Evolutionary conservation across 2,888 invertebrate species (phyloP).

Genomic region (Eupithecia exiguata): DNA sequence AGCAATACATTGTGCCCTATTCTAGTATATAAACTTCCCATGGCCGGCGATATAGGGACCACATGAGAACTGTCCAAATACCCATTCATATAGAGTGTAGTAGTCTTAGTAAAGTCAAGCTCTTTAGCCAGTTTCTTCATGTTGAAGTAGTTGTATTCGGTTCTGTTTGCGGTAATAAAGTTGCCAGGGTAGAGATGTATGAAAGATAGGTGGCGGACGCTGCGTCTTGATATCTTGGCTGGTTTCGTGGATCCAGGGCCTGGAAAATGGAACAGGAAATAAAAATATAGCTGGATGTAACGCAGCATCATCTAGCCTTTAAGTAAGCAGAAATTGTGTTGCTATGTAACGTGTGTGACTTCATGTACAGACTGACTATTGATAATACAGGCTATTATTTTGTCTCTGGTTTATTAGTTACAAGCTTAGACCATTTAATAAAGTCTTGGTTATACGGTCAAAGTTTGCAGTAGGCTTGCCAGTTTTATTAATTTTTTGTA

Average conservation of each 20-base stretch:
- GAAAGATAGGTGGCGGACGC: slow-evolving; percentile 27
- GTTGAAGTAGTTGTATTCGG: slow-evolving; percentile 39
- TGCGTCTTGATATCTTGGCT: slow-evolving; percentile 30
- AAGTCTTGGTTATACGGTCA: no score
- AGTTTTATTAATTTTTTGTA: no score
- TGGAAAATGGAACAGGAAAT: slow-evolving; percentile 9
- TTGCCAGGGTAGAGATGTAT: slow-evolving; percentile 23
- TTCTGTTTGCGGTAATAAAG: slow-evolving; percentile 35
- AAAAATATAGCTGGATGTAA: background rate
- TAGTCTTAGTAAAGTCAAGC: slow-evolving; percentile 1
- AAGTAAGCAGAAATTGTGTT: background rate
- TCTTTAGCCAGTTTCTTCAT: slow-evolving; percentile 6
- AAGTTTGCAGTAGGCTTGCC: no score
- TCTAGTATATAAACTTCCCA: slow-evolving; percentile 36
- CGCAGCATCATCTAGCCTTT: background rate
- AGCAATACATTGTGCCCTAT: slow-evolving; percentile 51
- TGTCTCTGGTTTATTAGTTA: no score
- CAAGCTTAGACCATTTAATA: background rate
- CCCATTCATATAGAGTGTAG: slow-evolving; percentile 3
- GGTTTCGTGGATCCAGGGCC: slow-evolving; percentile 40
- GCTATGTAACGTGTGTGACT: background rate
- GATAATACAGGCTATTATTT: background rate
- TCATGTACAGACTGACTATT: background rate
- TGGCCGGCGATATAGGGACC: slow-evolving; percentile 15
- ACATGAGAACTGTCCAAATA: slow-evolving; percentile 12